Percentiles rank a stretch among this genome's conserved stretches.
phyloP scores from a whole-genome alignment of 2,888 invertebrate genomes.

The Lasioglossum morio region DNA sequence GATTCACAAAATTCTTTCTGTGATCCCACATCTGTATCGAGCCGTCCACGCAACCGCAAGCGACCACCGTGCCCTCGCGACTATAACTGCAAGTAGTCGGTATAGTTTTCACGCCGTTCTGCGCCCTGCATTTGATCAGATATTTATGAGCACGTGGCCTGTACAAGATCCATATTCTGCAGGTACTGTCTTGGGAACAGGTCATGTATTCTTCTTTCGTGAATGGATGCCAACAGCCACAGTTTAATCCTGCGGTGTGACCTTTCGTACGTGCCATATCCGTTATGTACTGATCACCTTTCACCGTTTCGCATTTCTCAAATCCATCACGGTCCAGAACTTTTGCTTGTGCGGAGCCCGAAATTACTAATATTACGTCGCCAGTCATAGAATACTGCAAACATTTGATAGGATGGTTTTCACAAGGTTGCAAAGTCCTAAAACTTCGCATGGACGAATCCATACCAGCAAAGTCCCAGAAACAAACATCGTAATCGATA shows the following conservation, averaged over 20 bases:
- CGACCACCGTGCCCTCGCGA: constrained; percentile 94
- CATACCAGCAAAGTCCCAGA: constrained; percentile 99
- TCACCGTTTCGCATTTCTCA: constrained; percentile 96
- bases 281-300: constrained; percentile 98
- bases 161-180: constrained; percentile 95
- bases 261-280: constrained; percentile 98
- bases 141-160: constrained; percentile 92
- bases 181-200: constrained; percentile 96
- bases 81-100: constrained; percentile 94
- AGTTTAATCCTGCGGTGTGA: constrained; percentile 95
- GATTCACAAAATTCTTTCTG: constrained; percentile 95
- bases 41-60: constrained; percentile 97
- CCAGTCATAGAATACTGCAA: constrained; percentile 97
- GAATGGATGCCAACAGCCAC: constrained; percentile 96
- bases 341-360: constrained; percentile 97
- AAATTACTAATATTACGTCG: constrained; percentile 95
- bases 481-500: constrained; percentile 97
- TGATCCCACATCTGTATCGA: constrained; percentile 99
- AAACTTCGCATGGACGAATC: constrained; percentile 96
- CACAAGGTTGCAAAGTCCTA: constrained; percentile 97
- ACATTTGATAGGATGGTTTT: constrained; percentile 96
- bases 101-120: constrained; percentile 93
- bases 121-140: constrained; percentile 94
- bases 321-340: constrained; percentile 97
- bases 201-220: constrained; percentile 97